Evolutionary conservation across 2,113 vertebrate species (phyloP).

Genomic region (Greenwoodochromis staneri): DNA sequence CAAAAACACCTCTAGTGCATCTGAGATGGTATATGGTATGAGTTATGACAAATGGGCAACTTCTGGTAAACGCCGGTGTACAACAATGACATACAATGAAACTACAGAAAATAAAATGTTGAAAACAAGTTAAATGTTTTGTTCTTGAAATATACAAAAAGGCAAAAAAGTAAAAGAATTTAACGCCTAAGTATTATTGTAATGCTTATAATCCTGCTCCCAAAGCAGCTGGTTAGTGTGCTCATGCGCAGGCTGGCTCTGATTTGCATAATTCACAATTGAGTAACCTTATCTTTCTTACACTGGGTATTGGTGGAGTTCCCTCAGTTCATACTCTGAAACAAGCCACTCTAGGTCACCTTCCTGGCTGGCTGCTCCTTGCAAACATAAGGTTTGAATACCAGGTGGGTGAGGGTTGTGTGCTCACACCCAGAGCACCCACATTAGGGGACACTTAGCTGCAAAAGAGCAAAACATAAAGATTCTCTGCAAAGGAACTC

Average conservation of each 20-base stretch:
- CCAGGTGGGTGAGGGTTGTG: not conserved
- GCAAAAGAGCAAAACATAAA: too few species aligned
- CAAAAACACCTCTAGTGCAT: not conserved
- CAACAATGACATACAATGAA: not conserved
- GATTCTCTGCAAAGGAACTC: not conserved
- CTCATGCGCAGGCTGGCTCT: not conserved
- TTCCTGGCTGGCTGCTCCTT: not conserved
- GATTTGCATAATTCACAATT: not conserved
- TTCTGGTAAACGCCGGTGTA: not conserved
- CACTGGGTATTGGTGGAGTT: not conserved
- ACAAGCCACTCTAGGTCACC: not conserved
- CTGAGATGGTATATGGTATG: not conserved
- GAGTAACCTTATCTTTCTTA: not conserved
- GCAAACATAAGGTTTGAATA: not conserved
- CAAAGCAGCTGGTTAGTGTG: not conserved
- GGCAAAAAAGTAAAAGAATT: not conserved
- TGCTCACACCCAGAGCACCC: not conserved
- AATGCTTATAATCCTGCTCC: not conserved
- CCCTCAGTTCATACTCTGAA: not conserved
- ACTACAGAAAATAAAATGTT: not conserved
- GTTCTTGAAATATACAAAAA: not conserved
- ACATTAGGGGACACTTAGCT: too few species aligned
- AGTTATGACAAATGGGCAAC: not conserved
- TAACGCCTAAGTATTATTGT: not conserved
- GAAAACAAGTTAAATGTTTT: not conserved